Percentiles rank a stretch among this genome's conserved stretches.
These are phyloP conservation scores for Geodia barretti DNA, from an alignment of 37 sponge, comb jelly and placozoan genomes.

Conservation along the genomic window DNA sequence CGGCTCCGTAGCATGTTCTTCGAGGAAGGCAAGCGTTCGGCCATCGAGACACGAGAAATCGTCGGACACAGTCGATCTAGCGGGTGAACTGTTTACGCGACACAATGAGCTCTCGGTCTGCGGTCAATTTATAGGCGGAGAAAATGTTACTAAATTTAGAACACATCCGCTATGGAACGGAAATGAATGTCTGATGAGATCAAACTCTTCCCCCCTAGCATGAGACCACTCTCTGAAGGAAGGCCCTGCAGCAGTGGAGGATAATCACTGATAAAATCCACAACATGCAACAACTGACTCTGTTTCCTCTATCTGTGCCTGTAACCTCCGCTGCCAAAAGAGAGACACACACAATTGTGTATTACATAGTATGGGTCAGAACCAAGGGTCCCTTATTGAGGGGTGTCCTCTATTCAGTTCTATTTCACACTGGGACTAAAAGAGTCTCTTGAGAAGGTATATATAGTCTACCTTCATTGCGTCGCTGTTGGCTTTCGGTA, in stretches of 20 bases:
- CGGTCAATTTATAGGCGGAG: neutral
- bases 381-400: no score
- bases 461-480: slow-evolving; percentile 51
- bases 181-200: neutral
- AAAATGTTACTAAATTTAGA: slow-evolving; percentile 25
- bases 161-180: neutral
- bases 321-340: slow-evolving; percentile 36
- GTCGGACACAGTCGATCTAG: no score
- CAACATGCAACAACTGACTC: slow-evolving; percentile 31
- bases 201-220: no score
- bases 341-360: no score
- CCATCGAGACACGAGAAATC: slow-evolving; percentile 28
- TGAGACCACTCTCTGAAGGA: slow-evolving; percentile 13
- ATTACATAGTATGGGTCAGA: neutral
- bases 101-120: neutral
- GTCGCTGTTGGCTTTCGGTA: slow-evolving; percentile 60
- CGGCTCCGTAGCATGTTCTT: neutral
- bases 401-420: no score
- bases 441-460: no score
- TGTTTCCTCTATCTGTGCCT: slow-evolving; percentile 22
- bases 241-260: neutral
- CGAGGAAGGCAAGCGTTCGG: neutral
- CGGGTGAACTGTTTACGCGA: neutral
- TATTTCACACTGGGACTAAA: no score
- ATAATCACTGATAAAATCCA: neutral